Percentiles rank a stretch among this genome's conserved stretches.
Evolutionary conservation across 2,797 vertebrate species (phyloP).

Genomic region (Parambassis ranga): DNA sequence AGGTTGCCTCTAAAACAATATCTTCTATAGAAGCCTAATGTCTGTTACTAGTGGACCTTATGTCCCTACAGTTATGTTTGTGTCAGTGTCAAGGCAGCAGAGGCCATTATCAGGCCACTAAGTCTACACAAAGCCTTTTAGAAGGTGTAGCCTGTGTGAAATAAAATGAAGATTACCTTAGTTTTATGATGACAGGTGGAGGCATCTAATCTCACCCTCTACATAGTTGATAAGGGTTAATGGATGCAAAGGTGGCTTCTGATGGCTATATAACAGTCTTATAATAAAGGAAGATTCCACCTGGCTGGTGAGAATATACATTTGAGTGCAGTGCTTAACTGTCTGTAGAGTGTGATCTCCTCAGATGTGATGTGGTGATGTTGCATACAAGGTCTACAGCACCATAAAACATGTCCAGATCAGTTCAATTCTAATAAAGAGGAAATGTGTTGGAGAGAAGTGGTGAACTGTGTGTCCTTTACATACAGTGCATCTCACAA

Average conservation of each 20-base stretch:
- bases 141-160: conserved; percentile 26
- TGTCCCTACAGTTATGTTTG: not conserved
- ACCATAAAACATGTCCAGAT: too few relatives aligned
- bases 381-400: too few relatives aligned
- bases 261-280: conserved; percentile 18
- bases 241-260: conserved; percentile 43
- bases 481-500: too few relatives aligned
- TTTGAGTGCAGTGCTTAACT: not conserved
- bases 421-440: too few relatives aligned
- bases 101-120: conserved; percentile 3
- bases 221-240: conserved; percentile 50
- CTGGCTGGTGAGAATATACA: not conserved
- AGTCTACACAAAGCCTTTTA: conserved; percentile 9
- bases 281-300: conserved; percentile 4
- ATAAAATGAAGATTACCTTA: conserved; percentile 51
- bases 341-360: not conserved
- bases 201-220: conserved; percentile 26
- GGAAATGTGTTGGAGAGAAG: too few relatives aligned
- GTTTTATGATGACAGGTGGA: conserved; percentile 47
- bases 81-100: conserved; percentile 21
- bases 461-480: too few relatives aligned
- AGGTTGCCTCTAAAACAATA: too few relatives aligned
- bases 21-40: too few relatives aligned
- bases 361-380: not conserved
- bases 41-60: not conserved